phyloP scores from a whole-genome alignment of 2,113 vertebrate genomes.

The Nansenia antarctica region DNA sequence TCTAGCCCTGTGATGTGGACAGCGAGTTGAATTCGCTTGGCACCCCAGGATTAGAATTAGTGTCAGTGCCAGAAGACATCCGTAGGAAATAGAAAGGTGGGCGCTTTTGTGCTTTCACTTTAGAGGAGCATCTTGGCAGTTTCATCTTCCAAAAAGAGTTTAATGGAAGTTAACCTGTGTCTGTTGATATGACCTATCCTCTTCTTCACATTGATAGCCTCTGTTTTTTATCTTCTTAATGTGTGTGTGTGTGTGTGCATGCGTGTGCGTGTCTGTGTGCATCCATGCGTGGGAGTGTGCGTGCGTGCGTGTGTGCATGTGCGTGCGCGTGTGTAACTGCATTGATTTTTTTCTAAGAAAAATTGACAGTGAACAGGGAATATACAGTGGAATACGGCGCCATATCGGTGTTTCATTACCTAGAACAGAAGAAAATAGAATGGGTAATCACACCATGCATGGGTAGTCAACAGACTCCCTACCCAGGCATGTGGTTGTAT shows the following conservation, averaged over 20 bases:
- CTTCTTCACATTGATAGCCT: background rate
- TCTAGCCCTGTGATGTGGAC: conserved; percentile 54
- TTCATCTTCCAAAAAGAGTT: background rate
- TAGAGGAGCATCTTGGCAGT: background rate
- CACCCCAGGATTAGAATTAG: conserved; percentile 66
- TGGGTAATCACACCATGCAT: too few species aligned
- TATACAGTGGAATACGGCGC: too few species aligned
- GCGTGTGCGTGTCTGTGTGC: too few species aligned
- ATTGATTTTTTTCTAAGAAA: too few species aligned
- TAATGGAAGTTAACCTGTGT: background rate
- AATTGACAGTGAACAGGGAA: too few species aligned
- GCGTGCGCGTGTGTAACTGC: too few species aligned
- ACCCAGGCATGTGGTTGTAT: too few species aligned
- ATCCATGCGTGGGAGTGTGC: too few species aligned
- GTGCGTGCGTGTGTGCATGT: too few species aligned
- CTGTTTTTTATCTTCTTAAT: background rate
- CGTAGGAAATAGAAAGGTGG: conserved; percentile 20
- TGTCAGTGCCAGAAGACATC: conserved; percentile 58
- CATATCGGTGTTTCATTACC: too few species aligned
- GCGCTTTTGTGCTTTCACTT: background rate
- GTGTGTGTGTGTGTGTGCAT: background rate
- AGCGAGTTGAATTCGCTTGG: conserved; percentile 60
- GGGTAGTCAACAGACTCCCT: too few species aligned
- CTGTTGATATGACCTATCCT: background rate
- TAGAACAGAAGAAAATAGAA: too few species aligned